Evolutionary conservation across 53 echinoderm and acorn worm species (phyloP).

Genomic region (Echinometra lucunter): DNA sequence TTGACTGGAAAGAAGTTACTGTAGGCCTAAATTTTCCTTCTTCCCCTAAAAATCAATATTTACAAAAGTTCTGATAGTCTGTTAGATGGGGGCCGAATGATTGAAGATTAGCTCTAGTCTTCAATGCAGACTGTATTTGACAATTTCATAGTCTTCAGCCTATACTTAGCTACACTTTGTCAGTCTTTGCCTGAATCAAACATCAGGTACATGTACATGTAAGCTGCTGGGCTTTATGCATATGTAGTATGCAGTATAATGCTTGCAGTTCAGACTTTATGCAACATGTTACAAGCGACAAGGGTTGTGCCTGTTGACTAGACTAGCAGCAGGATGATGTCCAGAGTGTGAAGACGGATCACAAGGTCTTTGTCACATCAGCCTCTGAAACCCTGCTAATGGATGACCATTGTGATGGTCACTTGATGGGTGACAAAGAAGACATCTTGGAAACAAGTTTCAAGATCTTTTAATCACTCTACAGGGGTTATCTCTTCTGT

Average conservation of each 20-base stretch:
- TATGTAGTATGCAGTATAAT: no score
- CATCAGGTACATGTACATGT: no score
- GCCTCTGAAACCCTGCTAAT: not conserved
- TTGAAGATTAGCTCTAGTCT: not conserved
- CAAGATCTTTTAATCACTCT: not conserved
- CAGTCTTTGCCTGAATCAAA: no score
- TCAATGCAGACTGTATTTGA: no score
- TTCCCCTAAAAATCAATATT: constrained; percentile 4
- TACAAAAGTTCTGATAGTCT: not conserved
- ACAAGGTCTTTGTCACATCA: constrained; percentile 4
- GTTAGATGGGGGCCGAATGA: not conserved
- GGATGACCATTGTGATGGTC: constrained; percentile 42
- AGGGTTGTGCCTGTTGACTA: no score
- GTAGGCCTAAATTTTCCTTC: not conserved
- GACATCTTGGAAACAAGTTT: not conserved
- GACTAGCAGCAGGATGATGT: not conserved
- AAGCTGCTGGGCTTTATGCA: no score
- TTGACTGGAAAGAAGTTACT: not conserved
- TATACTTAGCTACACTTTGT: no score
- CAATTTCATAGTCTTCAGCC: no score
- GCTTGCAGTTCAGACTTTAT: no score
- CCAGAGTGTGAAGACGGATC: constrained; percentile 30
- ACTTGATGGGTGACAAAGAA: constrained; percentile 31
- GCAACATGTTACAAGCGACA: no score
- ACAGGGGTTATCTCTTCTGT: not conserved